A percentile compares a stretch with the other conserved stretches of the same genome.
Conservation (phyloP, 2,888 invertebrate genomes). For the Eutolmus rufibarbis region DNA sequence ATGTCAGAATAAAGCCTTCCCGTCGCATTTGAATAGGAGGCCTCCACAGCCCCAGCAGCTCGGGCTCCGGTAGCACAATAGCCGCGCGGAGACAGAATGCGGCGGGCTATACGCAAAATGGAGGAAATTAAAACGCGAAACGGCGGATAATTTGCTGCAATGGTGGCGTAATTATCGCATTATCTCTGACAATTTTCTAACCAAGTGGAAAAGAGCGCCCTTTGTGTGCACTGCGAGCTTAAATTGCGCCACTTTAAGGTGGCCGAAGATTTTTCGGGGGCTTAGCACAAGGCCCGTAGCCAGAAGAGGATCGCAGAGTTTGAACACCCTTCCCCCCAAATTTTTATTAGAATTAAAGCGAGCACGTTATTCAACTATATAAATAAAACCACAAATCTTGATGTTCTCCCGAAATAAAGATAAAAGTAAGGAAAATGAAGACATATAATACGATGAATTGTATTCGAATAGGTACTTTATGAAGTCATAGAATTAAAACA, state of each 20-base stretch:
- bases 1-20: constrained; percentile 38
- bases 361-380: too few relatives aligned
- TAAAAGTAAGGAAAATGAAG: too few relatives aligned
- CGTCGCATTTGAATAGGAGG: constrained; percentile 22
- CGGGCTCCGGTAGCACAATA: constrained; percentile 31
- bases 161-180: constrained; percentile 55
- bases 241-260: neutral
- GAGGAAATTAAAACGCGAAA: constrained; percentile 50
- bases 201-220: constrained; percentile 28
- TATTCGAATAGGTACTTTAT: too few relatives aligned
- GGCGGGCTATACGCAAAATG: constrained; percentile 34
- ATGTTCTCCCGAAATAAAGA: too few relatives aligned
- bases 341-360: too few relatives aligned
- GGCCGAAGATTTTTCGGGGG: neutral
- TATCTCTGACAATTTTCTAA: constrained; percentile 49
- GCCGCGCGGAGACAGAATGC: constrained; percentile 52
- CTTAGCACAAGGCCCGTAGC: neutral
- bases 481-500: too few relatives aligned
- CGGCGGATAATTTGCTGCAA: constrained; percentile 51
- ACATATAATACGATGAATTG: too few relatives aligned
- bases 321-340: too few relatives aligned
- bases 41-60: constrained; percentile 11
- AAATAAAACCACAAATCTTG: too few relatives aligned
- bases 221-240: neutral
- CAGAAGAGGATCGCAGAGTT: too few relatives aligned